These are phyloP conservation scores for Napeogenes sylphis DNA, from an alignment of 2,888 invertebrate species.

Conservation along the genomic window DNA sequence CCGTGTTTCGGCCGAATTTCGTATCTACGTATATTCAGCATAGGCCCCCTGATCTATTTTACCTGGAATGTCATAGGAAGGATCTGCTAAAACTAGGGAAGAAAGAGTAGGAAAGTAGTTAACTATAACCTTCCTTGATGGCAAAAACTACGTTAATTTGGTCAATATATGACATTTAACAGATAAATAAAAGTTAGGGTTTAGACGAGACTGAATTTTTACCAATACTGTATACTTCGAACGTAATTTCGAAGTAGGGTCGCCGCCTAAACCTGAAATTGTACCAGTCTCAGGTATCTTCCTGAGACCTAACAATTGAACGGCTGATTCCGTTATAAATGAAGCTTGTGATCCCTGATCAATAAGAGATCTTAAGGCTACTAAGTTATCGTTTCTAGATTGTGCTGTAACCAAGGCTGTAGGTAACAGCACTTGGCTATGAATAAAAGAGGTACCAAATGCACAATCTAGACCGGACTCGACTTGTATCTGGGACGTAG, in stretches of 20 bases:
- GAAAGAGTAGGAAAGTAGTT: constrained; percentile 10
- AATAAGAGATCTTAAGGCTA: no score
- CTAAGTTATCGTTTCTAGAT: background rate
- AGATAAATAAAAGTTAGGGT: constrained; percentile 5
- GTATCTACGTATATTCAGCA: no score
- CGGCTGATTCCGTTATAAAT: background rate
- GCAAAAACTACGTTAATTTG: constrained; percentile 10
- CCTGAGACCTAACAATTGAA: constrained; percentile 3
- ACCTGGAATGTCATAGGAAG: constrained; percentile 21
- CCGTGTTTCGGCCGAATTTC: no score
- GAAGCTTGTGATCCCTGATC: no score
- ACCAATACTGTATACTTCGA: constrained; percentile 3
- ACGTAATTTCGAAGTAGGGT: background rate
- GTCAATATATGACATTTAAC: constrained; percentile 5
- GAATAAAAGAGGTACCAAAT: no score
- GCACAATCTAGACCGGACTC: no score
- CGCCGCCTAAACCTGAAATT: constrained; percentile 2
- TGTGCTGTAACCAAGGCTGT: constrained; percentile 1
- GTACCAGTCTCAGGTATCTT: constrained; percentile 1
- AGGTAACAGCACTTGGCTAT: background rate
- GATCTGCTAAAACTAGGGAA: constrained; percentile 20
- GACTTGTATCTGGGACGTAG: no score
- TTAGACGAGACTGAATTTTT: background rate
- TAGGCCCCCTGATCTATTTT: no score
- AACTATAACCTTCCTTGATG: constrained; percentile 1